A percentile compares a stretch with the other conserved stretches of the same genome.
phyloP scores from a whole-genome alignment of 1,140 invertebrate species.

The Carposina sasakii region DNA sequence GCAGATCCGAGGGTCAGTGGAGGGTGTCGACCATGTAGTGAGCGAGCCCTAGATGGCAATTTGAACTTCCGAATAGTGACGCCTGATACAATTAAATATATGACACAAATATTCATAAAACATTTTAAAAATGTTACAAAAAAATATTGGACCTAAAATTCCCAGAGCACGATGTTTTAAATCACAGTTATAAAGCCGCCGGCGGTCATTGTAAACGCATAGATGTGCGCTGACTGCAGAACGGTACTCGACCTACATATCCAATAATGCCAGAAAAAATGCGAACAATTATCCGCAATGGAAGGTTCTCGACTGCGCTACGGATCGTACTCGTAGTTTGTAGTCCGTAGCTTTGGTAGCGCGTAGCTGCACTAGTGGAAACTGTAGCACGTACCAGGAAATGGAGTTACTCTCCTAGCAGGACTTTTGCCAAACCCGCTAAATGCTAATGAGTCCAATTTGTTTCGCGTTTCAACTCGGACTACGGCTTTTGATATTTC shows the following conservation, averaged over 20 bases:
- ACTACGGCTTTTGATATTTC: too few relatives aligned
- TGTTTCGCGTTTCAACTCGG: constrained; percentile 27
- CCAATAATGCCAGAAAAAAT: constrained; percentile 34
- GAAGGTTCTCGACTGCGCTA: constrained; percentile 41
- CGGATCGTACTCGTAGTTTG: too few relatives aligned
- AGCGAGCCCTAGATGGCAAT: too few relatives aligned
- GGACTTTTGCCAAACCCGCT: constrained; percentile 52
- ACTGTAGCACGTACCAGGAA: constrained; percentile 59
- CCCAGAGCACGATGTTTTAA: too few relatives aligned
- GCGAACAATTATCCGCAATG: constrained; percentile 52
- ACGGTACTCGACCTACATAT: constrained; percentile 32
- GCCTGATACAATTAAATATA: too few relatives aligned
- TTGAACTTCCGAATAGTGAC: too few relatives aligned
- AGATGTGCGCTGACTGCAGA: not conserved
- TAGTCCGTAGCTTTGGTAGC: constrained; percentile 39
- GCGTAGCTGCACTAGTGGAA: too few relatives aligned
- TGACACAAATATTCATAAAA: too few relatives aligned
- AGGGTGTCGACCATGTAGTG: too few relatives aligned
- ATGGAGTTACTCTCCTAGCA: constrained; percentile 54
- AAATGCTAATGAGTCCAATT: constrained; percentile 54
- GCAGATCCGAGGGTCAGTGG: too few relatives aligned
- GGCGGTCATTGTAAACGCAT: constrained; percentile 11
- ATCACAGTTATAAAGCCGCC: constrained; percentile 6
- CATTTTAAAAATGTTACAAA: too few relatives aligned
- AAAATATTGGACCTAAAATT: too few relatives aligned